phyloP scores from a whole-genome alignment of 2,888 invertebrate species.

The Amphipoea lucens region DNA sequence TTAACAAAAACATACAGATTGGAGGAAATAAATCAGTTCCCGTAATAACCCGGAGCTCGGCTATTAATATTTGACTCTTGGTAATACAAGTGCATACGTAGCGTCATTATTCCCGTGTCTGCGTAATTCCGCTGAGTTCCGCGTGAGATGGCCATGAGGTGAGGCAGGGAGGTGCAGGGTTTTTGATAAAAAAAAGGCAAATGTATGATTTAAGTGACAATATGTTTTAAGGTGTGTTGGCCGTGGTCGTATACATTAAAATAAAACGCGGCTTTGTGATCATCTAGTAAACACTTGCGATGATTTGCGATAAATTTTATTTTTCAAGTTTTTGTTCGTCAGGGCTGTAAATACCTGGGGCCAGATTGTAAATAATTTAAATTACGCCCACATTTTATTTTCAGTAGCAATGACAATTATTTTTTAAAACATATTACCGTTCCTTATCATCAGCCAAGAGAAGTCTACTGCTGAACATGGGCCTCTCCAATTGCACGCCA shows the following conservation, averaged over 20 bases:
- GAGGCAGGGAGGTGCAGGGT: neutral
- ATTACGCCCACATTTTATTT: neutral
- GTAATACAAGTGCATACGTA: conserved; percentile 67
- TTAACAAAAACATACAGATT: conserved; percentile 40
- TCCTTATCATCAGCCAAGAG: neutral
- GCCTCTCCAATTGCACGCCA: neutral
- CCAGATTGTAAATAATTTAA: neutral
- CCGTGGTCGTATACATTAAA: neutral
- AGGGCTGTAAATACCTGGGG: too few species aligned
- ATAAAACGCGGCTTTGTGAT: neutral
- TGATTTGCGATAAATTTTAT: neutral
- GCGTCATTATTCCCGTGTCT: conserved; percentile 58
- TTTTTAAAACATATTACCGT: neutral
- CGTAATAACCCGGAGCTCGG: conserved; percentile 46
- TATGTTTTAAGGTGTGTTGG: neutral
- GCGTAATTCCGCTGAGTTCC: conserved; percentile 57
- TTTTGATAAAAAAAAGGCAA: neutral
- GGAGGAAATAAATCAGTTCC: conserved; percentile 51
- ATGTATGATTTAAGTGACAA: neutral
- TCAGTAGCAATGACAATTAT: neutral
- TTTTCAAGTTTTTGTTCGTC: neutral
- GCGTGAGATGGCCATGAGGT: conserved; percentile 41
- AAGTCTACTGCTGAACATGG: neutral
- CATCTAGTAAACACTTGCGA: neutral
- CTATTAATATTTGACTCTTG: conserved; percentile 66